Percentiles rank a stretch among this genome's conserved stretches.
Conservation (phyloP, 2,888 invertebrate genomes). For the Unio delphinus region DNA sequence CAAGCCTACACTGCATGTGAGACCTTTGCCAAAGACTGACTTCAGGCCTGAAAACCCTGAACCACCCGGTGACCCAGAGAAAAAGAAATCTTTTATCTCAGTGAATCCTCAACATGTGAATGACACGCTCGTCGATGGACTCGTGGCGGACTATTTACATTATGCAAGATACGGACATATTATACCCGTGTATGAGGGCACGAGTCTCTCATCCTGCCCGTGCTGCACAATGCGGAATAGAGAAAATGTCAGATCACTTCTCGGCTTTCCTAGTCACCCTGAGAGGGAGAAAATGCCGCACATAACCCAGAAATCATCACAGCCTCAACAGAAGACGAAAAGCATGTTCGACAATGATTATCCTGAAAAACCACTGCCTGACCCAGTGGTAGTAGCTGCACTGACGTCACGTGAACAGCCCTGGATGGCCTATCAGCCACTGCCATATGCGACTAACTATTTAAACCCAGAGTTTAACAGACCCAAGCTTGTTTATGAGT, state of each 20-base stretch:
- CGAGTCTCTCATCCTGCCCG: slow-evolving; percentile 38
- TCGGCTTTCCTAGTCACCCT: slow-evolving; percentile 37
- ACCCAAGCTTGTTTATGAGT: slow-evolving; percentile 29
- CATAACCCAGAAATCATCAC: not conserved
- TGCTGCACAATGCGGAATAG: slow-evolving; percentile 54
- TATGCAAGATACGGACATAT: slow-evolving; percentile 47
- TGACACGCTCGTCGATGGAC: slow-evolving; percentile 47
- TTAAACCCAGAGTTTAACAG: slow-evolving; percentile 53
- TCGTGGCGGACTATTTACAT: slow-evolving; percentile 55
- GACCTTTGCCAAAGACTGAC: slow-evolving; percentile 14
- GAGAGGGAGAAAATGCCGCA: slow-evolving; percentile 3
- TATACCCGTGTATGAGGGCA: slow-evolving; percentile 46
- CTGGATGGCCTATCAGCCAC: slow-evolving; percentile 53
- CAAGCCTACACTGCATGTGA: slow-evolving; percentile 27
- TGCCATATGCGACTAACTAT: slow-evolving; percentile 47
- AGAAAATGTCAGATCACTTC: slow-evolving; percentile 43
- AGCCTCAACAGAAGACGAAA: slow-evolving; percentile 25
- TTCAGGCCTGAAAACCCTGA: slow-evolving; percentile 7
- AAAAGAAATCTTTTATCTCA: slow-evolving; percentile 7
- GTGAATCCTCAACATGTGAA: slow-evolving; percentile 31
- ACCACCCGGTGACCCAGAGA: slow-evolving; percentile 2
- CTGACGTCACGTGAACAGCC: slow-evolving; percentile 18
- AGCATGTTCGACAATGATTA: slow-evolving; percentile 26
- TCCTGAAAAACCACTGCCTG: slow-evolving; percentile 7
- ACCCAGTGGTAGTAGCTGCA: slow-evolving; percentile 11